Conservation (phyloP, 1,140 invertebrate genomes). For the Achatina immaculata region DNA sequence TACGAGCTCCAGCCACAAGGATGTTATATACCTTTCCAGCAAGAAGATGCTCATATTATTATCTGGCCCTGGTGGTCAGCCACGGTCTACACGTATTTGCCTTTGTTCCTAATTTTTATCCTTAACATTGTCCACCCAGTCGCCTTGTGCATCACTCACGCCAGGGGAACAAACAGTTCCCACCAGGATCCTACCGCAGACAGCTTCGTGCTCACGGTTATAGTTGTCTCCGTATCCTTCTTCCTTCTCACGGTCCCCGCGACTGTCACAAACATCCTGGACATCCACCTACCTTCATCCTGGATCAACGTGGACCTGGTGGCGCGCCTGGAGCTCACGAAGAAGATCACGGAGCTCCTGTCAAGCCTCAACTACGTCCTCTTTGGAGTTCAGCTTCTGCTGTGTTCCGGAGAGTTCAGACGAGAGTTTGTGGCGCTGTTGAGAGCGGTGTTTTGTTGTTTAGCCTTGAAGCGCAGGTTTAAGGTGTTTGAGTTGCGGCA, state of each 20-base stretch:
- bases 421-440: conserved; percentile 30
- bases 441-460: conserved; percentile 23
- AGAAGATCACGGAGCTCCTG: conserved; percentile 47
- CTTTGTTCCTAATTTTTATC: conserved; percentile 55
- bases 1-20: conserved; percentile 57
- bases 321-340: conserved; percentile 46
- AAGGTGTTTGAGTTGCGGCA: conserved; percentile 49
- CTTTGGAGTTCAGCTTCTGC: conserved; percentile 40
- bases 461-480: conserved; percentile 29
- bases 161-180: not conserved
- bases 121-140: conserved; percentile 56
- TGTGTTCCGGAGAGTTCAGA: conserved; percentile 41
- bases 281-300: conserved; percentile 54
- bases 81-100: conserved; percentile 62
- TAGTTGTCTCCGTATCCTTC: conserved; percentile 55
- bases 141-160: conserved; percentile 54
- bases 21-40: conserved; percentile 54
- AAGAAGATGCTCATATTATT: conserved; percentile 56
- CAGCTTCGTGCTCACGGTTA: conserved; percentile 49
- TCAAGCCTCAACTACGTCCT: conserved; percentile 39
- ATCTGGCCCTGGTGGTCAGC: conserved; percentile 67
- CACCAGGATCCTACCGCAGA: conserved; percentile 10
- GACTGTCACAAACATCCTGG: conserved; percentile 58
- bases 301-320: conserved; percentile 46
- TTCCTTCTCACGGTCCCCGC: conserved; percentile 61